These are phyloP conservation scores for Daphoenositta chrysoptera DNA, from an alignment of 2,113 vertebrate species.

Conservation along the genomic window DNA sequence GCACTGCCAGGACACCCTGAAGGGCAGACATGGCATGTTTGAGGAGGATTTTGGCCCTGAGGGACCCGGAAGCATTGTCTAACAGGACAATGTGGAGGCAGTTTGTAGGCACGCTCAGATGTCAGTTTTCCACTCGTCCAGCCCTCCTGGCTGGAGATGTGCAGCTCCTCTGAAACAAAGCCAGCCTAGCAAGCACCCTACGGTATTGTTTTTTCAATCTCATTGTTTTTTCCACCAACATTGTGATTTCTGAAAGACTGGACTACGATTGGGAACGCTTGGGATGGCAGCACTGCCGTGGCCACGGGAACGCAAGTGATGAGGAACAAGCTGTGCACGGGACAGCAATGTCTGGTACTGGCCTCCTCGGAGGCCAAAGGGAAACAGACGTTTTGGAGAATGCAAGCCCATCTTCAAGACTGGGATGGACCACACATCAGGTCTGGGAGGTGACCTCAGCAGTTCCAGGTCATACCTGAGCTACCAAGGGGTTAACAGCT, in stretches of 20 bases:
- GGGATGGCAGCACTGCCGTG: not conserved
- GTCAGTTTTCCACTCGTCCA: not conserved
- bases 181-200: not conserved
- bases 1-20: conserved; percentile 14
- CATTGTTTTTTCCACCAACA: not conserved
- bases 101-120: conserved; percentile 9
- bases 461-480: not conserved
- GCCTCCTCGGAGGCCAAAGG: not conserved
- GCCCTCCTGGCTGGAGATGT: not conserved
- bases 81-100: conserved; percentile 16
- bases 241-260: not conserved
- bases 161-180: not conserved
- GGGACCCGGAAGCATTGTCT: conserved; percentile 52
- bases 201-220: not conserved
- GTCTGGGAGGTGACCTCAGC: not conserved
- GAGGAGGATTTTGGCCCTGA: not conserved
- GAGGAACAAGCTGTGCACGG: not conserved
- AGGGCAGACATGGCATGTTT: not conserved
- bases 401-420: not conserved
- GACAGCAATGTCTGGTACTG: not conserved
- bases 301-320: not conserved
- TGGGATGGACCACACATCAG: not conserved
- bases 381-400: not conserved
- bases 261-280: not conserved
- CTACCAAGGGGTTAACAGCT: not conserved